These are phyloP conservation scores for Etheostoma nigrum DNA, from an alignment of 2,797 vertebrate species.

Conservation along the genomic window DNA sequence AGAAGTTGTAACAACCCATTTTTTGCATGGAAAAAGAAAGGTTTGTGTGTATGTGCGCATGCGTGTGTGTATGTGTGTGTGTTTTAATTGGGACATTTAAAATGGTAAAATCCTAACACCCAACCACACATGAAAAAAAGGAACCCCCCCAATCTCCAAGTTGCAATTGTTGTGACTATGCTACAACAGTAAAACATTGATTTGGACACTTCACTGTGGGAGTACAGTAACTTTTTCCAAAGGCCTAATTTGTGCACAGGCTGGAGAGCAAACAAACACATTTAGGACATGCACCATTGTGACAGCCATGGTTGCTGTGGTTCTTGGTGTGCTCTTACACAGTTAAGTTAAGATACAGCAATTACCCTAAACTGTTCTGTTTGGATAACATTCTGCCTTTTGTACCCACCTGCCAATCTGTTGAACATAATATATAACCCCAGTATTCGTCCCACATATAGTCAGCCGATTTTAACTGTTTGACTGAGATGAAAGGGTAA, in stretches of 20 bases:
- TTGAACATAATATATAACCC: background rate
- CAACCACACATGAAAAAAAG: conserved; percentile 27
- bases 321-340: background rate
- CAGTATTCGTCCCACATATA: background rate
- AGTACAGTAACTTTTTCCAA: conserved; percentile 58
- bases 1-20: conserved; percentile 31
- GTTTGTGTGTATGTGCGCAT: conserved; percentile 12
- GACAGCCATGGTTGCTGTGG: background rate
- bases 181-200: conserved; percentile 51
- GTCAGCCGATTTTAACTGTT: conserved; percentile 30
- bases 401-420: background rate
- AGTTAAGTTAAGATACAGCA: background rate
- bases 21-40: conserved; percentile 40
- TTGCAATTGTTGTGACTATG: conserved; percentile 65
- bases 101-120: conserved; percentile 13
- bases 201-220: conserved; percentile 24
- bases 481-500: conserved; percentile 6
- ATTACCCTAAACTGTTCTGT: background rate
- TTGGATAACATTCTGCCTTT: background rate
- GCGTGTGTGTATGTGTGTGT: conserved; percentile 12
- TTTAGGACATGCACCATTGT: background rate
- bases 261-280: conserved; percentile 19
- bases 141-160: conserved; percentile 1
- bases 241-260: conserved; percentile 2
- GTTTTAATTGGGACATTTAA: conserved; percentile 41